Percentiles rank a stretch among this genome's conserved stretches.
These are phyloP conservation scores for Agapostemon virescens DNA, from an alignment of 2,888 invertebrate genomes.

Conservation along the genomic window DNA sequence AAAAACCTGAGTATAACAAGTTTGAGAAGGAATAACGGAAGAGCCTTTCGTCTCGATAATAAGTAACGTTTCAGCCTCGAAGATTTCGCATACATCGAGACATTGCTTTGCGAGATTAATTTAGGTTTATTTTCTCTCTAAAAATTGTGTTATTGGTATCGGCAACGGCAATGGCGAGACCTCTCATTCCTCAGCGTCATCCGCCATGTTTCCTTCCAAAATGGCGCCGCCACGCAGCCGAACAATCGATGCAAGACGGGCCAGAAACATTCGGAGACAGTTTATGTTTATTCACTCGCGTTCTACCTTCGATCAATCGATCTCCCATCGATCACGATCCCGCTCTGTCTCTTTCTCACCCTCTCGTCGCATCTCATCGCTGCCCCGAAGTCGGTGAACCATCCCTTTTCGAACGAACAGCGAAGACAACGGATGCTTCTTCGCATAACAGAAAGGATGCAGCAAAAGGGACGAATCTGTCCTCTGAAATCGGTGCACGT, in stretches of 20 bases:
- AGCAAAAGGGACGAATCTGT: background rate
- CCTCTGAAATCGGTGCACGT: background rate
- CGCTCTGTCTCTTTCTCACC: conserved; percentile 1
- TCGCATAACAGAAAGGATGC: background rate
- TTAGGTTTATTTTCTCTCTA: background rate
- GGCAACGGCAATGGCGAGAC: background rate
- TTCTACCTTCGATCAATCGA: background rate
- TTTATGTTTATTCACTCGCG: no score
- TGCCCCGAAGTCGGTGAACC: conserved; percentile 4
- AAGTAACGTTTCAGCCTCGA: no score
- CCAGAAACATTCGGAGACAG: conserved; percentile 2
- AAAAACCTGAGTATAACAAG: no score
- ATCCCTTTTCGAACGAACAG: background rate
- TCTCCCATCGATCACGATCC: background rate
- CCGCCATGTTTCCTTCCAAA: background rate
- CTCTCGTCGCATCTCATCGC: background rate
- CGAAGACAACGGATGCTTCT: background rate
- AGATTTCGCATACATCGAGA: no score
- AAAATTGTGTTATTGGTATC: background rate
- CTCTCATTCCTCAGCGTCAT: conserved; percentile 3
- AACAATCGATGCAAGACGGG: background rate
- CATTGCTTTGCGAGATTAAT: background rate
- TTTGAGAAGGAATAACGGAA: no score
- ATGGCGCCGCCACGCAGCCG: background rate
- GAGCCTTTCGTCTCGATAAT: no score